A percentile compares a stretch with the other conserved stretches of the same genome.
Evolutionary conservation across 2,797 vertebrate genomes (phyloP).

Genomic region (Cuculus canorus): DNA sequence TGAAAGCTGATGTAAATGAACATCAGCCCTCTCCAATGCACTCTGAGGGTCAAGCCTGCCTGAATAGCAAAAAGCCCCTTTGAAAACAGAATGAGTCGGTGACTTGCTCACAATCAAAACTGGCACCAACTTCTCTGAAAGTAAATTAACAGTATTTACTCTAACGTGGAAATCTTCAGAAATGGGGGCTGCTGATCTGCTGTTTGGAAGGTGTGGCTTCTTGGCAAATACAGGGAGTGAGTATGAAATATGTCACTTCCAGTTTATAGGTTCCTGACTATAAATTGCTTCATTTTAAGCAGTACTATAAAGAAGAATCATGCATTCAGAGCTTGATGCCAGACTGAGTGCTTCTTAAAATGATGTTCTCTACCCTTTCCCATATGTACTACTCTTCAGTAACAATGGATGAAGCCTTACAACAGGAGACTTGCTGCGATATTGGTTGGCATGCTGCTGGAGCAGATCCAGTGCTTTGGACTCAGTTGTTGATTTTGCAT

Average conservation of each 20-base stretch:
- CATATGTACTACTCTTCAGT: not conserved
- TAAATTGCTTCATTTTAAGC: constrained; percentile 8
- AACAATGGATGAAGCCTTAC: constrained; percentile 80
- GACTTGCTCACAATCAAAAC: not conserved
- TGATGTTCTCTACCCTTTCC: not conserved
- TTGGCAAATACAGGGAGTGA: not conserved
- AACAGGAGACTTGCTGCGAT: constrained; percentile 92
- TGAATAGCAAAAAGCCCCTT: not conserved
- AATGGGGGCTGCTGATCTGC: not conserved
- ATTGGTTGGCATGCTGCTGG: constrained; percentile 91
- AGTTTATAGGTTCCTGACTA: not conserved
- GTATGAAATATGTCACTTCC: not conserved
- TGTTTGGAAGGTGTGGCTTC: not conserved
- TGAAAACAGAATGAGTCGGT: not conserved
- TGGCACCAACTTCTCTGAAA: not conserved
- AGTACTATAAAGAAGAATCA: not conserved
- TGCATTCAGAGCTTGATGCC: constrained; percentile 19
- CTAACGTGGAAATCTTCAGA: not conserved
- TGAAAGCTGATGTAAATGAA: not conserved
- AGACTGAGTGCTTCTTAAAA: not conserved
- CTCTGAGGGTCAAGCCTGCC: not conserved
- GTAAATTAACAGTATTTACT: not conserved
- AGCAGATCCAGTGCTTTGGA: constrained; percentile 91
- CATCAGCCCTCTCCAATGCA: not conserved
- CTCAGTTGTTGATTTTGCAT: constrained; percentile 85